Percentiles rank a stretch among this genome's conserved stretches.
Conservation (phyloP, 2,113 vertebrate genomes). For the Xenopus laevis region DNA sequence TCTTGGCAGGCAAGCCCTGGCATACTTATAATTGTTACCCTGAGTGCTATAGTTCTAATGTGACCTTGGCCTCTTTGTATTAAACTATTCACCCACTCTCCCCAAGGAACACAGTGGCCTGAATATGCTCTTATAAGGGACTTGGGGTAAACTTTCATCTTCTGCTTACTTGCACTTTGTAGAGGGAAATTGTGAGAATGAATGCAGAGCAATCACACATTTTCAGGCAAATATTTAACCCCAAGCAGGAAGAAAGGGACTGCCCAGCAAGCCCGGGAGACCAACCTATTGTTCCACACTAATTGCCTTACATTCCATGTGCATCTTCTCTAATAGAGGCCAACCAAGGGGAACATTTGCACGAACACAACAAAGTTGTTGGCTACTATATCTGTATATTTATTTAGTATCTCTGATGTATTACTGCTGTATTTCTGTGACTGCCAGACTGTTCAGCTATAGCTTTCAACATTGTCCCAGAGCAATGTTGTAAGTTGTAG, state of each 20-base stretch:
- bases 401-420: too few relatives aligned
- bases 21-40: slow-evolving; percentile 27
- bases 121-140: background rate
- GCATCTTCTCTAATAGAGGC: too few relatives aligned
- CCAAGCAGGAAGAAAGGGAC: background rate
- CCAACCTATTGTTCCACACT: background rate
- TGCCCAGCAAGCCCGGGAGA: background rate
- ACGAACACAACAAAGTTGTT: too few relatives aligned
- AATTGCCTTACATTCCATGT: background rate
- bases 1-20: slow-evolving; percentile 25
- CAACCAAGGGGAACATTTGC: too few relatives aligned
- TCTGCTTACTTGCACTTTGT: background rate
- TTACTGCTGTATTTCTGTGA: too few relatives aligned
- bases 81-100: background rate
- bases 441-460: too few relatives aligned
- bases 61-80: slow-evolving; percentile 26
- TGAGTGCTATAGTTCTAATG: slow-evolving; percentile 15
- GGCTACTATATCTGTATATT: too few relatives aligned
- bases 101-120: slow-evolving; percentile 6
- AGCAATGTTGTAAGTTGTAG: too few relatives aligned
- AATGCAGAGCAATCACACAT: slow-evolving; percentile 10
- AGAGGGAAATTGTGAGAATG: slow-evolving; percentile 17
- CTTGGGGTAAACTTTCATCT: slow-evolving; percentile 7
- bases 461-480: too few relatives aligned
- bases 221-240: background rate